These are phyloP conservation scores for Lophius americanus DNA, from an alignment of 2,797 vertebrate species.

Conservation along the genomic window DNA sequence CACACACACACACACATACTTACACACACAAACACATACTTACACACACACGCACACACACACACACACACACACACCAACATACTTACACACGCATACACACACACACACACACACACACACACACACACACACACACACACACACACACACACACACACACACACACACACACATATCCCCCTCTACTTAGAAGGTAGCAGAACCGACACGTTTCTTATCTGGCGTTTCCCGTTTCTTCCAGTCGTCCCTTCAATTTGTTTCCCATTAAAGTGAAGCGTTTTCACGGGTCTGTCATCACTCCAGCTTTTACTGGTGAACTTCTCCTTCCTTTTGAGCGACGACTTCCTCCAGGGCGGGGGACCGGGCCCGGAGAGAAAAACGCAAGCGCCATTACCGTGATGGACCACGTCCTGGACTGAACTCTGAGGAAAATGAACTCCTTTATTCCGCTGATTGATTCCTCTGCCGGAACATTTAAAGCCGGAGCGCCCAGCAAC, in stretches of 20 bases:
- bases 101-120: too few relatives aligned
- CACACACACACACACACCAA: too few relatives aligned
- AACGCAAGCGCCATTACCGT: conserved; percentile 56
- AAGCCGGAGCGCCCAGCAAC: conserved; percentile 20
- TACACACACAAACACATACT: too few relatives aligned
- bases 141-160: not conserved
- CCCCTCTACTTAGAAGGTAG: conserved; percentile 2
- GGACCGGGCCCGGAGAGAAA: conserved; percentile 31
- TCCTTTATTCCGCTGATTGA: conserved; percentile 44
- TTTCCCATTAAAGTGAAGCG: conserved; percentile 27
- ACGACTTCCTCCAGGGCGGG: conserved; percentile 31
- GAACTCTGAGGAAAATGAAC: conserved; percentile 43
- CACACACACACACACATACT: too few relatives aligned
- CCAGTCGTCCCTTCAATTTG: conserved; percentile 13
- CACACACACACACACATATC: not conserved
- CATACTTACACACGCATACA: too few relatives aligned
- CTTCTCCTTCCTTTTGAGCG: conserved; percentile 32
- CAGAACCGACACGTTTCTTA: conserved; percentile 18
- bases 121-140: too few relatives aligned
- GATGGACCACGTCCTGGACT: conserved; percentile 37
- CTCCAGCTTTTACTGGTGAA: not conserved
- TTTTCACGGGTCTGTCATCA: conserved; percentile 6
- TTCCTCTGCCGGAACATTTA: conserved; percentile 40
- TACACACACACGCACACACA: too few relatives aligned
- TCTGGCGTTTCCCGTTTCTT: conserved; percentile 23